phyloP scores from a whole-genome alignment of 1,140 invertebrate species.

The Cephus cinctus region DNA sequence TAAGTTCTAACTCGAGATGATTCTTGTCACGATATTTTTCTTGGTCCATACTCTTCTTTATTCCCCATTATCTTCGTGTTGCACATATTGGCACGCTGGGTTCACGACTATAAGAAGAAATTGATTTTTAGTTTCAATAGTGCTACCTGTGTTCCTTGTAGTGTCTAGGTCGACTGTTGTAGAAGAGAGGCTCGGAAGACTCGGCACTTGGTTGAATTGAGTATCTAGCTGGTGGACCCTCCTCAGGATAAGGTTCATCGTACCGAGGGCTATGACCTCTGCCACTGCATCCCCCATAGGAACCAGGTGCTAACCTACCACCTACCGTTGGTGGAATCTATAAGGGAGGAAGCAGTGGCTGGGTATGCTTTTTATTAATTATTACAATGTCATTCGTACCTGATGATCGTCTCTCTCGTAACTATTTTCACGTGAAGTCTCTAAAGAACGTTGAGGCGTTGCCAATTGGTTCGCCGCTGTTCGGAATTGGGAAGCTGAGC shows the following conservation, averaged over 20 bases:
- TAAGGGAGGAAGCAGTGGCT: no score
- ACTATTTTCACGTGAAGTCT: constrained; percentile 80
- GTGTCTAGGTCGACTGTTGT: constrained; percentile 81
- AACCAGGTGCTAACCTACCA: constrained; percentile 38
- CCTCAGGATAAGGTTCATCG: constrained; percentile 55
- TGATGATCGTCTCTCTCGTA: constrained; percentile 75
- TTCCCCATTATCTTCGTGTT: no score
- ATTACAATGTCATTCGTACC: constrained; percentile 31
- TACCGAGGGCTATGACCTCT: constrained; percentile 52
- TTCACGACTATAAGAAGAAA: no score
- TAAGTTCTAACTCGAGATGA: no score
- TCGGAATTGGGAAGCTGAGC: constrained; percentile 81
- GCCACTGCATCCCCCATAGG: constrained; percentile 49
- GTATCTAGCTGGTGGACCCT: constrained; percentile 56
- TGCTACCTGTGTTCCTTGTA: constrained; percentile 60
- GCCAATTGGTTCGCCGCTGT: constrained; percentile 73
- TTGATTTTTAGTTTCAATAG: no score
- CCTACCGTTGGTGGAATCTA: constrained; percentile 43
- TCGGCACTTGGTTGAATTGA: constrained; percentile 48
- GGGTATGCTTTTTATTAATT: constrained; percentile 6
- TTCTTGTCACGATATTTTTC: no score
- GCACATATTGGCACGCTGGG: no score
- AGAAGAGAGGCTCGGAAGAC: constrained; percentile 80
- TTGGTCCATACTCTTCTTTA: no score
- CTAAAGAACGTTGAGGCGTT: constrained; percentile 76